Evolutionary conservation across 2,888 invertebrate species (phyloP).

Genomic region (Catonia carolina): DNA sequence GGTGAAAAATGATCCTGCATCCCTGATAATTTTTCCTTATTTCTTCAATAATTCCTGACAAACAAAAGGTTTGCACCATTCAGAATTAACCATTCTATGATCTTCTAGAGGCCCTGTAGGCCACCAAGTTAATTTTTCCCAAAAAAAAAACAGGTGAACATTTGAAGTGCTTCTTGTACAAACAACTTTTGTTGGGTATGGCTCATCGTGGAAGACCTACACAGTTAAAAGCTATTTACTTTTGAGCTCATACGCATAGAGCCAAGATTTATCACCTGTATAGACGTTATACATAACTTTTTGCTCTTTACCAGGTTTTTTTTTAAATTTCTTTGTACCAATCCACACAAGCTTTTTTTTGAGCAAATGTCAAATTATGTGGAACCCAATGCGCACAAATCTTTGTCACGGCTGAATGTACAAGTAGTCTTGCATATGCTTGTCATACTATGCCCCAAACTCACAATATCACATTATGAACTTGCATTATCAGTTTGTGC

Average conservation of each 20-base stretch:
- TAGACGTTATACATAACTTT: conserved; percentile 14
- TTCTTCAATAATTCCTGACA: no score
- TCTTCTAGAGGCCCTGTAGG: neutral
- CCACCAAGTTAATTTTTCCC: neutral
- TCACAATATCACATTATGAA: no score
- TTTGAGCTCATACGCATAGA: conserved; percentile 15
- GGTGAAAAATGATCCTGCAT: no score
- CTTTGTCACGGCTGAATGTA: no score
- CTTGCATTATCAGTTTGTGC: no score
- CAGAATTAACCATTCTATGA: neutral
- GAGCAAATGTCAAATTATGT: conserved; percentile 13
- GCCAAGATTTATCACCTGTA: conserved; percentile 17
- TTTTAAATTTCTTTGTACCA: conserved; percentile 10
- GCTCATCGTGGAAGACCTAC: conserved; percentile 18
- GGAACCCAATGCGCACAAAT: no score
- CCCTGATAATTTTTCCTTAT: no score
- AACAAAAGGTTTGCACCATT: no score
- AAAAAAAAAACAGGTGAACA: neutral
- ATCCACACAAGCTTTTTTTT: no score
- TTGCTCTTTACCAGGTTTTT: conserved; percentile 10
- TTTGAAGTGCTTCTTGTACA: conserved; percentile 10
- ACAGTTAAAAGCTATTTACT: conserved; percentile 14
- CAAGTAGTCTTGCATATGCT: no score
- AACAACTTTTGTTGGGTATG: conserved; percentile 20
- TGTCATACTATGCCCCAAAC: no score